Conservation (phyloP, 2,797 vertebrate species). For the Fistularia commersonii region DNA sequence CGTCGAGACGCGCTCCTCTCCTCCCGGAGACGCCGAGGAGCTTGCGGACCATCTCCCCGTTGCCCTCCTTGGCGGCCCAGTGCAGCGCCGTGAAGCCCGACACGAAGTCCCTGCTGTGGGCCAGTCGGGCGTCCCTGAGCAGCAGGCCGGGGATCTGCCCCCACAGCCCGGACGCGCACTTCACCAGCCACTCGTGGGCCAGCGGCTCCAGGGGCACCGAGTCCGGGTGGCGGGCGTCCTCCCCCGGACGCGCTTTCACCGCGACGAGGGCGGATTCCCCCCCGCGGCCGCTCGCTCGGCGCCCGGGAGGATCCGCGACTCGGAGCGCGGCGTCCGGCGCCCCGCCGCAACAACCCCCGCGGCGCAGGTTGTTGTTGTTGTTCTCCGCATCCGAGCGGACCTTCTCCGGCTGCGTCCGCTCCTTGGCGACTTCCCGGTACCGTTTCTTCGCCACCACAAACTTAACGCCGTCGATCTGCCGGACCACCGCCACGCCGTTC, state of each 20-base stretch:
- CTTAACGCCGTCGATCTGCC: slow-evolving; percentile 77
- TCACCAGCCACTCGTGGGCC: slow-evolving; percentile 89
- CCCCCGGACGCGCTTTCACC: slow-evolving; percentile 59
- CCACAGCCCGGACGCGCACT: slow-evolving; percentile 84
- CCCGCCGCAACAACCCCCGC: slow-evolving; percentile 15
- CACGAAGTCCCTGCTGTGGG: slow-evolving; percentile 85
- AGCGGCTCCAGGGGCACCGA: slow-evolving; percentile 78
- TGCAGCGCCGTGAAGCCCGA: slow-evolving; percentile 92
- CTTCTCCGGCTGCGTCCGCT: slow-evolving; percentile 28
- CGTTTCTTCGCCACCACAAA: slow-evolving; percentile 82
- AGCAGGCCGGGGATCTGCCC: slow-evolving; percentile 81
- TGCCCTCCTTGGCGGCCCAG: slow-evolving; percentile 91
- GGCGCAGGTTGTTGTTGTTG: slow-evolving; percentile 61
- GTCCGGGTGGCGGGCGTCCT: slow-evolving; percentile 58
- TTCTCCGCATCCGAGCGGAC: slow-evolving; percentile 53
- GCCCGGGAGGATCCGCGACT: slow-evolving; percentile 54
- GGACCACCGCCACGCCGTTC: slow-evolving; percentile 86
- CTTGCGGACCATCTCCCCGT: slow-evolving; percentile 78
- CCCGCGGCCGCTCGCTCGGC: slow-evolving; percentile 28
- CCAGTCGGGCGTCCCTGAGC: slow-evolving; percentile 78
- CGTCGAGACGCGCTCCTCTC: slow-evolving; percentile 65
- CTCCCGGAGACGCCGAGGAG: slow-evolving; percentile 76
- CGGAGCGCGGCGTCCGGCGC: slow-evolving; percentile 46
- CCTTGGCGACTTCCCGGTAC: slow-evolving; percentile 59
- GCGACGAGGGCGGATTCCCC: slow-evolving; percentile 67